Percentiles rank a stretch among this genome's conserved stretches.
These are phyloP conservation scores for Gymnothorax javanicus DNA, from an alignment of 2,797 vertebrate species.

Conservation along the genomic window DNA sequence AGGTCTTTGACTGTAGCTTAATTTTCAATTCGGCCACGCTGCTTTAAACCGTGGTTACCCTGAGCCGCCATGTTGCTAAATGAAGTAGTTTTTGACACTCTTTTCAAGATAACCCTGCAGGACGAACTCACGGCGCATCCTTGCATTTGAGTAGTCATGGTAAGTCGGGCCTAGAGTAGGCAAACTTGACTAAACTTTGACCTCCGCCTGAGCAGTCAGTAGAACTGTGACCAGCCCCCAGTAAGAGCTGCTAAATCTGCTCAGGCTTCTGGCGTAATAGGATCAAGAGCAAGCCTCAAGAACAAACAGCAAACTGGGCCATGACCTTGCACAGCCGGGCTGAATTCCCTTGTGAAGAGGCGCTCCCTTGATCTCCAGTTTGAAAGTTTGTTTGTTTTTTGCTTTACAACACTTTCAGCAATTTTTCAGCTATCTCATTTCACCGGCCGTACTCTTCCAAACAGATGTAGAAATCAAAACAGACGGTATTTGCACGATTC, in stretches of 20 bases:
- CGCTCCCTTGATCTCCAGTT: no score
- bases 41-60: not conserved
- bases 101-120: not conserved
- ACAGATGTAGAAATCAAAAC: no score
- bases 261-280: conserved; percentile 56
- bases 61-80: not conserved
- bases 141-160: not conserved
- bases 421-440: no score
- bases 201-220: not conserved
- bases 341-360: not conserved
- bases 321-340: not conserved
- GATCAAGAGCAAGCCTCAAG: conserved; percentile 63
- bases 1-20: not conserved
- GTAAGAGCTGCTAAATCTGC: conserved; percentile 36
- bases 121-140: not conserved
- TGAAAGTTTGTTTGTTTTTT: no score
- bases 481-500: no score
- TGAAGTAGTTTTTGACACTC: not conserved
- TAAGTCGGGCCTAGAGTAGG: not conserved
- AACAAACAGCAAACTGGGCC: not conserved
- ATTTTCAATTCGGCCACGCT: not conserved
- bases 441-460: no score
- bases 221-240: not conserved
- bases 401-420: no score
- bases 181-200: not conserved